Evolutionary conservation across 2,113 vertebrate genomes (phyloP).

Genomic region (Archocentrus centrarchus): DNA sequence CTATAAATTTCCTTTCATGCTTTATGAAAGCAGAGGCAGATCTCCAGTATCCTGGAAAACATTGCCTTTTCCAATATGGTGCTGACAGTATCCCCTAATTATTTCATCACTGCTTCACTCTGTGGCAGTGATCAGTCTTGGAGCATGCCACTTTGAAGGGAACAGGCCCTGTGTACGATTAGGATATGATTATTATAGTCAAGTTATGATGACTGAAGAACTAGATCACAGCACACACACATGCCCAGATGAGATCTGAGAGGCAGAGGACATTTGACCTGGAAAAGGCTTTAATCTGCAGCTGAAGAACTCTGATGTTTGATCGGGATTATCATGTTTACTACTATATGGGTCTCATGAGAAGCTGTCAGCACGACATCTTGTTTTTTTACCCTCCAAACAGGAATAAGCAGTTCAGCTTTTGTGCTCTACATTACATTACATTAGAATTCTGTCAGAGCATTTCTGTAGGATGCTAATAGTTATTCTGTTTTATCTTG

Average conservation of each 20-base stretch:
- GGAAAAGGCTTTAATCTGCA: constrained; percentile 76
- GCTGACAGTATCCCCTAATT: neutral
- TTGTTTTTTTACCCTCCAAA: constrained; percentile 28
- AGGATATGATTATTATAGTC: constrained; percentile 49
- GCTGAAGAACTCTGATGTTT: constrained; percentile 65
- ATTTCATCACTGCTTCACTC: constrained; percentile 24
- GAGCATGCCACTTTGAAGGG: constrained; percentile 20
- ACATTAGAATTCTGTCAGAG: neutral
- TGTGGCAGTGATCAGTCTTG: constrained; percentile 2
- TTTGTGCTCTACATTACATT: neutral
- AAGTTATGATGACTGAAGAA: constrained; percentile 32
- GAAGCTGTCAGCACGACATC: constrained; percentile 20
- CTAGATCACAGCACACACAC: constrained; percentile 12
- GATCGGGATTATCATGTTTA: constrained; percentile 76
- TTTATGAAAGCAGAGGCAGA: neutral
- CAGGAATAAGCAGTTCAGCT: neutral
- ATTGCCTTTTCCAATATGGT: neutral
- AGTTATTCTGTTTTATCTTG: constrained; percentile 69
- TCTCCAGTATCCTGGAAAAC: constrained; percentile 24
- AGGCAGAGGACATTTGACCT: constrained; percentile 68
- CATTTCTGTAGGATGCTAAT: constrained; percentile 41
- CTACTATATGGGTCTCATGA: constrained; percentile 34
- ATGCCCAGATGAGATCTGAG: constrained; percentile 42
- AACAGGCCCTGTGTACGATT: constrained; percentile 29
- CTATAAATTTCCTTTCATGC: neutral